Conservation (phyloP, 1,140 invertebrate genomes). For the Geopemphigus sp. region DNA sequence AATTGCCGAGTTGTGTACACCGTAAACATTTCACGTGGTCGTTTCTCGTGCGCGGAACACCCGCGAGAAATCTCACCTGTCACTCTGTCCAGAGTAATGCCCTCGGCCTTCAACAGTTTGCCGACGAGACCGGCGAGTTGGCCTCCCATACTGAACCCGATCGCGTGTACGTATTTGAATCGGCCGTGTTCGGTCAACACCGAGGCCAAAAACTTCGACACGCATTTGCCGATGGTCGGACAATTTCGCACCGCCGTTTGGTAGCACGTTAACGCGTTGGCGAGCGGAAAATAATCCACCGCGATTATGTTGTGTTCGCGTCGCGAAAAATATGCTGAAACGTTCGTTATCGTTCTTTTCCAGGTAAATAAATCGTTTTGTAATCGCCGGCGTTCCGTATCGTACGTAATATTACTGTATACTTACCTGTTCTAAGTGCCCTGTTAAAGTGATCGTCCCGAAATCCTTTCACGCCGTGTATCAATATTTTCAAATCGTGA, state of each 20-base stretch:
- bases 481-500: background rate
- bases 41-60: no score
- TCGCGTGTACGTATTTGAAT: background rate
- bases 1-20: background rate
- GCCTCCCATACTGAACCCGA: conserved; percentile 11
- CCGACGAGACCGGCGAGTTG: background rate
- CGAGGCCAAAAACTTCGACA: background rate
- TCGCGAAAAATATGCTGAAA: conserved; percentile 8
- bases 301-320: background rate
- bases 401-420: no score
- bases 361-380: no score
- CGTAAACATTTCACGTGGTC: no score
- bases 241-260: background rate
- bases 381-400: no score
- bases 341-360: no score
- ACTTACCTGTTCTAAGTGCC: background rate
- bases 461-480: background rate
- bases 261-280: background rate
- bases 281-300: background rate
- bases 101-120: background rate
- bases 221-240: background rate
- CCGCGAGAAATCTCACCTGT: no score
- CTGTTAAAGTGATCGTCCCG: background rate
- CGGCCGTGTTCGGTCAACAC: background rate
- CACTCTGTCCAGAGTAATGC: background rate